phyloP scores from a whole-genome alignment of 2,888 invertebrate genomes.

The Lithophane socia region DNA sequence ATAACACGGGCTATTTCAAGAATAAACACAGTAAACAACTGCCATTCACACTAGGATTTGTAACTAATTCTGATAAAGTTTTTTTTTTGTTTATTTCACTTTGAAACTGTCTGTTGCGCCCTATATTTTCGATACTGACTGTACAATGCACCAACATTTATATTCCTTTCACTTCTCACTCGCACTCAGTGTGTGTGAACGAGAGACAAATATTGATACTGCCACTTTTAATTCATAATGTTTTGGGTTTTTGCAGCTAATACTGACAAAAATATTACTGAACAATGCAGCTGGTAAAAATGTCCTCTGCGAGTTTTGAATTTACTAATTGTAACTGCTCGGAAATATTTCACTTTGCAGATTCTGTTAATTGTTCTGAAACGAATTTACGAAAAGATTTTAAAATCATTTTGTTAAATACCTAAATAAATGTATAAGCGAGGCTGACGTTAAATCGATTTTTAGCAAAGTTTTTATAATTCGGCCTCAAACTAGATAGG shows the following conservation, averaged over 20 bases:
- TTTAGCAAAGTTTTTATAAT: background rate
- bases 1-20: background rate
- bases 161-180: background rate
- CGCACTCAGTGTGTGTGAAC: background rate
- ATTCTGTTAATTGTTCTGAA: background rate
- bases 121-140: background rate
- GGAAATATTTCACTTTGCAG: background rate
- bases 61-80: background rate
- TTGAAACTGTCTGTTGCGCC: background rate
- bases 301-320: background rate
- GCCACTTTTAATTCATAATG: background rate
- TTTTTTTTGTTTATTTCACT: background rate
- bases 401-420: background rate
- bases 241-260: conserved; percentile 18
- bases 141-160: background rate
- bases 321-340: background rate
- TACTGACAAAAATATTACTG: background rate
- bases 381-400: conserved; percentile 3
- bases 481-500: conserved; percentile 19
- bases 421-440: background rate
- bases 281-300: conserved; percentile 17
- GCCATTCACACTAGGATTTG: background rate
- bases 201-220: background rate
- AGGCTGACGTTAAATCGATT: background rate
- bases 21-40: background rate